Evolutionary conservation across 1,140 invertebrate species (phyloP).

Genomic region (Micrasema longulum): DNA sequence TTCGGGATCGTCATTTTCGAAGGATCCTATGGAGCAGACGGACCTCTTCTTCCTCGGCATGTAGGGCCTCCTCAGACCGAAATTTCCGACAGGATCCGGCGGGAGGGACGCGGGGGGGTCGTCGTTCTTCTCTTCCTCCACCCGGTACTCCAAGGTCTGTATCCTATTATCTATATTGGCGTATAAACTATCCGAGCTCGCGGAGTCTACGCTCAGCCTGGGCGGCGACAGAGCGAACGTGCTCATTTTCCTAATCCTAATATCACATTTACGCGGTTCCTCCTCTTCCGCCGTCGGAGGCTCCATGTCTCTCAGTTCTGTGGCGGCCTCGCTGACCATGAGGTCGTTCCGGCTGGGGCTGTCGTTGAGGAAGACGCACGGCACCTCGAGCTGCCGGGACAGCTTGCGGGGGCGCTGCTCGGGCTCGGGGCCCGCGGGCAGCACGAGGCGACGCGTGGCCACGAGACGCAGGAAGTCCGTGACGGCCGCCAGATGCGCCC

Average conservation of each 20-base stretch:
- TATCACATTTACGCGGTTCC: constrained; percentile 63
- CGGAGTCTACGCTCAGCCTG: constrained; percentile 67
- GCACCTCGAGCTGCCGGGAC: constrained; percentile 67
- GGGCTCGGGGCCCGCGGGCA: constrained; percentile 64
- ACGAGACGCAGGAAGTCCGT: constrained; percentile 72
- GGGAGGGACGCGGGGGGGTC: constrained; percentile 3
- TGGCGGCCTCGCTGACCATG: constrained; percentile 61
- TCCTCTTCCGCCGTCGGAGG: constrained; percentile 60
- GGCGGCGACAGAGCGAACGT: constrained; percentile 54
- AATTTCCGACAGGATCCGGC: constrained; percentile 54
- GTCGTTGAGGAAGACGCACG: constrained; percentile 67
- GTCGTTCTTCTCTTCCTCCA: constrained; percentile 55
- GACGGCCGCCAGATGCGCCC: constrained; percentile 72
- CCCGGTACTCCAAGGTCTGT: constrained; percentile 65
- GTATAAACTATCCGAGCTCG: constrained; percentile 68
- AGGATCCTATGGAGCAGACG: constrained; percentile 67
- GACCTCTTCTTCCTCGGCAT: constrained; percentile 65
- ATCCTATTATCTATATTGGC: constrained; percentile 66
- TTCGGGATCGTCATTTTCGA: constrained; percentile 64
- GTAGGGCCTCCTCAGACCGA: constrained; percentile 60
- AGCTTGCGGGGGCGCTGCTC: constrained; percentile 64
- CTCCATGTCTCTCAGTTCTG: constrained; percentile 58
- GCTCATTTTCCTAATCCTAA: constrained; percentile 55
- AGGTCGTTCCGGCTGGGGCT: constrained; percentile 60
- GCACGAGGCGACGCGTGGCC: constrained; percentile 69